phyloP scores from a whole-genome alignment of 2,797 vertebrate genomes.

The Rhadinocentrus ornatus region DNA sequence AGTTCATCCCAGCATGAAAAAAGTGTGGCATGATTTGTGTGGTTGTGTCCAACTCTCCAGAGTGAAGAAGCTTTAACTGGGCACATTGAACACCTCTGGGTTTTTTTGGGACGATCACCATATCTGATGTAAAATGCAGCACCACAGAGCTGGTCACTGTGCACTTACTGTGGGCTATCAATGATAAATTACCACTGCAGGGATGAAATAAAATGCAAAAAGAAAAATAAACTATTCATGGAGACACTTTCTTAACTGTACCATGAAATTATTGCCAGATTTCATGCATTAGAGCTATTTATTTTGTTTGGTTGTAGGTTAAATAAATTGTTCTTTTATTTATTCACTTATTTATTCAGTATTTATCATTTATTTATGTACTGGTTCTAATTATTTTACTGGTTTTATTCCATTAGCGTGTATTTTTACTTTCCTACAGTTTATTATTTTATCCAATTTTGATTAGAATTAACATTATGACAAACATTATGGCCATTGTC shows the following conservation, averaged over 20 bases:
- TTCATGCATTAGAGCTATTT: slow-evolving; percentile 73
- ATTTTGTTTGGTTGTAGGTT: slow-evolving; percentile 75
- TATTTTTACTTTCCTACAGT: slow-evolving; percentile 81
- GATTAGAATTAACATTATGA: slow-evolving; percentile 67
- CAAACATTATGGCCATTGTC: slow-evolving; percentile 55
- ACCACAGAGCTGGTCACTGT: slow-evolving; percentile 79
- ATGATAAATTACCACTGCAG: slow-evolving; percentile 52
- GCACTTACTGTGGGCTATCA: slow-evolving; percentile 60
- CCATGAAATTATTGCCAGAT: slow-evolving; percentile 59
- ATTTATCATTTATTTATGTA: slow-evolving; percentile 85
- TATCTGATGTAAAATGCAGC: slow-evolving; percentile 53
- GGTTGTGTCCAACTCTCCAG: slow-evolving; percentile 57
- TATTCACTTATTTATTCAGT: slow-evolving; percentile 83
- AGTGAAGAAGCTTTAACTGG: slow-evolving; percentile 37
- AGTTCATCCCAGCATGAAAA: slow-evolving; percentile 21
- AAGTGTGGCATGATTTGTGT: slow-evolving; percentile 65
- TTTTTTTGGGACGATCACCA: slow-evolving; percentile 37
- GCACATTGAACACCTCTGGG: slow-evolving; percentile 45
- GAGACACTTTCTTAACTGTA: slow-evolving; percentile 60
- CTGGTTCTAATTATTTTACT: slow-evolving; percentile 70
- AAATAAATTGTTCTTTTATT: slow-evolving; percentile 76
- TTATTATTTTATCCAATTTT: slow-evolving; percentile 61
- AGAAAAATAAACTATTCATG: slow-evolving; percentile 46
- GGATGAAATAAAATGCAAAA: slow-evolving; percentile 53
- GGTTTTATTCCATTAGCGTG: slow-evolving; percentile 77